Base-by-base conservation (phyloP, 2,797 vertebrate genomes). In the Carcharodon carcharias region DNA sequence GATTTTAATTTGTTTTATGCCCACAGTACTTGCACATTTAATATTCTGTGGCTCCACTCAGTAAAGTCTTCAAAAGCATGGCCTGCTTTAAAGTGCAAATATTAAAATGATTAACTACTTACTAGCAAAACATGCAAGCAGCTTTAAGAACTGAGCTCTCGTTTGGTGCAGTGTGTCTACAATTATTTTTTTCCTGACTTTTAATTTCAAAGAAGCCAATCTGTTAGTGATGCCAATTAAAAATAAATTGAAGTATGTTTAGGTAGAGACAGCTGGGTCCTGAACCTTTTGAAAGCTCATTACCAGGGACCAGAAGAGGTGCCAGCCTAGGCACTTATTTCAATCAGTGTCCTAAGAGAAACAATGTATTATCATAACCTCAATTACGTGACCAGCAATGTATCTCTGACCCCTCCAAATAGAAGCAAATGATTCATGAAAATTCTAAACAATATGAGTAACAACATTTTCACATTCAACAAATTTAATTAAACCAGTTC, bases 191-290 rank as follows among this genome's bases (percentile, higher is more conserved):
- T 95, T 77, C 45, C 94, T 54, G 67, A 35, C 94, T 95, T 95
- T 95, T 73, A 95, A 95, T 95, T 95, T 95, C 45, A 71, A 95
- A 54, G 45, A 95, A 73, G 67, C 45, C 16, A 73, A 73, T 95
- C 50, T 73, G 67, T 95, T 71, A 71, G 28, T 73, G 50, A 50
- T 35, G 40, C 67, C 71, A 73, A 77, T 95, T 95, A 95, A 73
- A 95, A 95, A 95, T 95, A 73, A 73, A 73, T 95, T 93, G 94
- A 71, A 95, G 45, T 14, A 54, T 28, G 9, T 95, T 95, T 54
- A 95, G 93, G 65, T 67, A 14, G 40, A 69, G 67, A 2, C 69
- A 95, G 67, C 67, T 95, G 93, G 93, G 45, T 54, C 67, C 93
- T 54, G 94, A 71, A 73, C 69, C 69, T 95, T 56, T 95, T 7